These are phyloP conservation scores for Lasioglossum baleicum DNA, from an alignment of 1,140 invertebrate species.

Conservation along the genomic window DNA sequence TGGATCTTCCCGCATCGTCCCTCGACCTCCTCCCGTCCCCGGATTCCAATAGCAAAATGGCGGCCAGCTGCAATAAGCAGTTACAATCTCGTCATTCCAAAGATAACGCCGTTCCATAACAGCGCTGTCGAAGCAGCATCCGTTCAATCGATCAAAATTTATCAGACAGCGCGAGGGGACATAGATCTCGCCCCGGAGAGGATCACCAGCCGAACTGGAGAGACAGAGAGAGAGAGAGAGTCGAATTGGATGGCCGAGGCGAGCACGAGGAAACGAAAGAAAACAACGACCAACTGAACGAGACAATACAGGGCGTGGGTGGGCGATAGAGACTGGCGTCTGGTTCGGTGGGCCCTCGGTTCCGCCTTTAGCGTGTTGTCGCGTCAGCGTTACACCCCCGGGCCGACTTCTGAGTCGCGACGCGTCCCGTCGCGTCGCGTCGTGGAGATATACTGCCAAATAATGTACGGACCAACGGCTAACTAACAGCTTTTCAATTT, in stretches of 20 bases:
- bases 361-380: slow-evolving; percentile 78
- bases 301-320: neutral
- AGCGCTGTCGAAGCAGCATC: neutral
- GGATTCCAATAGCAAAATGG: slow-evolving; percentile 1
- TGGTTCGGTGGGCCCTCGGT: slow-evolving; percentile 65
- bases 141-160: slow-evolving; percentile 22
- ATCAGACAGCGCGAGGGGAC: slow-evolving; percentile 1
- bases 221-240: too few relatives aligned
- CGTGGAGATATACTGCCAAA: slow-evolving; percentile 75
- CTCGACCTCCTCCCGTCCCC: too few relatives aligned
- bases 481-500: slow-evolving; percentile 1
- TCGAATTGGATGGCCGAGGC: neutral
- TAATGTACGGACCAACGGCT: slow-evolving; percentile 44
- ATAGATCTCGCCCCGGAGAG: neutral
- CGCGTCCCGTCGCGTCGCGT: neutral
- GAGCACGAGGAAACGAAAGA: neutral
- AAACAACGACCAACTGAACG: slow-evolving; percentile 33
- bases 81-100: neutral
- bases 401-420: slow-evolving; percentile 50
- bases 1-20: too few relatives aligned
- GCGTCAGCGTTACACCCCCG: slow-evolving; percentile 74
- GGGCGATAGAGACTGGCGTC: neutral
- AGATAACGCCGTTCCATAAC: neutral
- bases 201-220: too few relatives aligned
- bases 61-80: neutral